A percentile compares a stretch with the other conserved stretches of the same genome.
Conservation (phyloP, 2,797 vertebrate species). For the Allobates femoralis region DNA sequence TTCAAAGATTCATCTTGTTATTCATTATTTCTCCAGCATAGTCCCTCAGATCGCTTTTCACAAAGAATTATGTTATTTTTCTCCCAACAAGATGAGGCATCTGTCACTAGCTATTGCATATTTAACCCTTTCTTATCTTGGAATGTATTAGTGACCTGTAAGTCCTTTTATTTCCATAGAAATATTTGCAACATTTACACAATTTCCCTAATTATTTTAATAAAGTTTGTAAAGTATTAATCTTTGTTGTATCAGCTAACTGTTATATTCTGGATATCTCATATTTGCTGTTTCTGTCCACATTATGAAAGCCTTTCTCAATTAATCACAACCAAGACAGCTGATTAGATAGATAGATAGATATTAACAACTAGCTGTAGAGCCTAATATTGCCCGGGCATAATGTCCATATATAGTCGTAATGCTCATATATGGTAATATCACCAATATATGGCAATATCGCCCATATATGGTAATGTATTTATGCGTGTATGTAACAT, state of each 20-base stretch:
- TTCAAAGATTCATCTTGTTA: conserved; percentile 69
- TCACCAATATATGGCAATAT: too few relatives aligned
- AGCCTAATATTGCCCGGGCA: too few relatives aligned
- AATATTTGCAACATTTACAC: not conserved
- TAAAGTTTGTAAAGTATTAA: not conserved
- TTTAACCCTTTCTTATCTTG: conserved; percentile 43
- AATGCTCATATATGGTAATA: too few relatives aligned
- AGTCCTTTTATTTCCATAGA: not conserved
- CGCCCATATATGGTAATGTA: too few relatives aligned
- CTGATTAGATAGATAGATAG: too few relatives aligned
- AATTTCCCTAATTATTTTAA: not conserved
- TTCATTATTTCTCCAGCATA: conserved; percentile 67
- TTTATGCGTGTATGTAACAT: too few relatives aligned
- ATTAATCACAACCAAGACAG: too few relatives aligned
- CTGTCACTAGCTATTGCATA: conserved; percentile 21
- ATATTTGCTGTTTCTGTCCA: too few relatives aligned
- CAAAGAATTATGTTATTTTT: conserved; percentile 46
- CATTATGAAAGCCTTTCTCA: too few relatives aligned
- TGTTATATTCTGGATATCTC: too few relatives aligned
- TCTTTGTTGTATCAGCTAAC: not conserved
- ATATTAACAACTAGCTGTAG: too few relatives aligned
- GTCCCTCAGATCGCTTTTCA: conserved; percentile 63
- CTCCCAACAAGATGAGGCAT: conserved; percentile 51
- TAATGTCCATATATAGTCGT: too few relatives aligned
- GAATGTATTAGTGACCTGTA: not conserved